Evolutionary conservation across 2,888 invertebrate genomes (phyloP), one percentile per base, ranked within the genome.

Genomic region (Acrobasis repandana): DNA sequence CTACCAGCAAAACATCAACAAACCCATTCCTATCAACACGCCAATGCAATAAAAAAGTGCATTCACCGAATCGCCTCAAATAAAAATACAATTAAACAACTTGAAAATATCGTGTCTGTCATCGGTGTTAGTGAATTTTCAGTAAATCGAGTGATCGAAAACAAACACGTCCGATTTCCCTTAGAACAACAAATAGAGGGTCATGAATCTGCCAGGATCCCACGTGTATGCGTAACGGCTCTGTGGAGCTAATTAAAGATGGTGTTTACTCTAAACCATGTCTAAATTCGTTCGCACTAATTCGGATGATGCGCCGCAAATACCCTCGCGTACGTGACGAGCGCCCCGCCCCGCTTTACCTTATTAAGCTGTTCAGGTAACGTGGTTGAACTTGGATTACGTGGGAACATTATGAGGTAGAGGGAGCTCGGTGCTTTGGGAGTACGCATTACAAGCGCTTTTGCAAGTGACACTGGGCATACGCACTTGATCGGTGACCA

Each of bases 81-180:
- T 75, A 73, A 72, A 71, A 67, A 50, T 68, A 63, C 69, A 73
- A 74, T 66, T 75, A 67, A 66, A 71, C 63, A 66, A 47, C 65
- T 73, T 71, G 68, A 69, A 74, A 80, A 82, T 73, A 86, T 77
- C 79, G 74, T 63, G 71, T 83, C 84, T 85, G 79, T 91, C 88
- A 89, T 83, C 89, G 86, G 56, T 51, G 67, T 65, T 78, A 86
- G 86, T 83, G 86, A 84, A 91, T 90, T 85, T 88, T 80, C 85
- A 77, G 76, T 86, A 86, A 87, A 88, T 87, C 73, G 83, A 79
- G 74, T 73, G 72, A 80, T 75, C 70, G 72, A 80, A 87, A 88
- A 88, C 82, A 90, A 90, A 89, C 83, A 86, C 67, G 79, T 78
- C 75, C 68, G 74, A 77, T 77, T 80, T 79, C 79, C 73, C 70